phyloP scores from a whole-genome alignment of 2,113 vertebrate species.

The Delphinus delphis region DNA sequence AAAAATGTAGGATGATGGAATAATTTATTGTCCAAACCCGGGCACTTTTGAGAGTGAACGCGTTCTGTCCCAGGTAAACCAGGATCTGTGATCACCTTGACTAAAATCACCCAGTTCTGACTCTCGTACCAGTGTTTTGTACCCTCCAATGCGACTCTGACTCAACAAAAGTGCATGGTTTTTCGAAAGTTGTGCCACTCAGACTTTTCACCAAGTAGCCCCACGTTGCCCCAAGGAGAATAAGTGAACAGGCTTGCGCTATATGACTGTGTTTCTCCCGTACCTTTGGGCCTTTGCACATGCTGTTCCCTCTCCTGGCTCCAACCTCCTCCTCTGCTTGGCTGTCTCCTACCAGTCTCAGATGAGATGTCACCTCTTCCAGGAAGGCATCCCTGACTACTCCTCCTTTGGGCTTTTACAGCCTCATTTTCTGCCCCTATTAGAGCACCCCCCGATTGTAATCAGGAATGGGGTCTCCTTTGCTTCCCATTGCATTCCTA shows the following conservation, averaged over 20 bases:
- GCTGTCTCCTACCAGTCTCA: not conserved
- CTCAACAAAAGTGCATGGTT: not conserved
- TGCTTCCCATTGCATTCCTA: not conserved
- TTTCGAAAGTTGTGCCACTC: not conserved
- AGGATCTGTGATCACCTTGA: not conserved
- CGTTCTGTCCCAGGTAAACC: too few relatives aligned
- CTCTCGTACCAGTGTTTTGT: not conserved
- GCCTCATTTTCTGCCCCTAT: not conserved
- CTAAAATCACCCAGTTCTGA: not conserved
- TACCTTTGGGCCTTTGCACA: not conserved
- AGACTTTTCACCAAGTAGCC: not conserved
- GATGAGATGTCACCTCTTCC: not conserved
- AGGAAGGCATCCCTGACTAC: not conserved
- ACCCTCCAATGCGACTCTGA: not conserved
- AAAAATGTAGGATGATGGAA: not conserved
- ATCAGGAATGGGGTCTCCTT: not conserved
- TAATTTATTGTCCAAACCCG: not conserved
- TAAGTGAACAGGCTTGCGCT: fast-evolving
- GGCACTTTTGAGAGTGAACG: not conserved
- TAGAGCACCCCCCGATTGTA: too few relatives aligned
- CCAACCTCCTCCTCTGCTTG: not conserved
- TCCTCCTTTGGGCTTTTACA: not conserved
- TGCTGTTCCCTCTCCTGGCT: not conserved
- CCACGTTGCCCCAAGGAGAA: not conserved
- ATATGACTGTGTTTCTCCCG: not conserved